phyloP scores from a whole-genome alignment of 2,888 invertebrate species.

The Tipula lateralis region DNA sequence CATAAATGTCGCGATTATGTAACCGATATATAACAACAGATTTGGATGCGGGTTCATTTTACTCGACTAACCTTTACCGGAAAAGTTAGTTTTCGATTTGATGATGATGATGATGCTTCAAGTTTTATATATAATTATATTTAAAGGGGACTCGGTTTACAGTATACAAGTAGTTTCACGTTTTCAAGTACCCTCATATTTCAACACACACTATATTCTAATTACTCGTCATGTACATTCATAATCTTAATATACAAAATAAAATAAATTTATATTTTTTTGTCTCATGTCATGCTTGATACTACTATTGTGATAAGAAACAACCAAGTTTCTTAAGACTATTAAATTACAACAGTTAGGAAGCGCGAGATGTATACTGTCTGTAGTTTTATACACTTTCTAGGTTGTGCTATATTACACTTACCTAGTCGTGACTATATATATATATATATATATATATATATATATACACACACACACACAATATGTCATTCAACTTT shows the following conservation, averaged over 20 bases:
- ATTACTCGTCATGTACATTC: constrained; percentile 15
- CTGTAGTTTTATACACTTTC: background rate
- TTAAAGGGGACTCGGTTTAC: background rate
- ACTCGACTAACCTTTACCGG: background rate
- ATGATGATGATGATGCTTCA: constrained; percentile 5
- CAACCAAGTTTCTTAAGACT: background rate
- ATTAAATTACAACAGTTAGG: background rate
- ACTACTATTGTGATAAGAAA: background rate
- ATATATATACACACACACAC: background rate
- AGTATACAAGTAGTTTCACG: background rate
- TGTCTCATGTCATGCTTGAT: constrained; percentile 2
- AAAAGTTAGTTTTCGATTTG: constrained; percentile 2
- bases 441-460: background rate
- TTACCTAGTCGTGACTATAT: background rate
- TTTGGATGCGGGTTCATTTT: constrained; percentile 9
- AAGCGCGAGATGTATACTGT: background rate
- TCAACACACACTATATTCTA: background rate
- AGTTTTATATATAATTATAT: background rate
- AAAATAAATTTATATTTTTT: background rate
- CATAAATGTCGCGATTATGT: background rate
- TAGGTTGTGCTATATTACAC: no score
- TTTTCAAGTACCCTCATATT: constrained; percentile 7
- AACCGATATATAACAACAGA: background rate
- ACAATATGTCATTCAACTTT: background rate
- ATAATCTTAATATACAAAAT: background rate